Percentiles rank a stretch among this genome's conserved stretches.
Evolutionary conservation across 2,888 invertebrate species (phyloP).

Genomic region (Leptopterna dolabrata): DNA sequence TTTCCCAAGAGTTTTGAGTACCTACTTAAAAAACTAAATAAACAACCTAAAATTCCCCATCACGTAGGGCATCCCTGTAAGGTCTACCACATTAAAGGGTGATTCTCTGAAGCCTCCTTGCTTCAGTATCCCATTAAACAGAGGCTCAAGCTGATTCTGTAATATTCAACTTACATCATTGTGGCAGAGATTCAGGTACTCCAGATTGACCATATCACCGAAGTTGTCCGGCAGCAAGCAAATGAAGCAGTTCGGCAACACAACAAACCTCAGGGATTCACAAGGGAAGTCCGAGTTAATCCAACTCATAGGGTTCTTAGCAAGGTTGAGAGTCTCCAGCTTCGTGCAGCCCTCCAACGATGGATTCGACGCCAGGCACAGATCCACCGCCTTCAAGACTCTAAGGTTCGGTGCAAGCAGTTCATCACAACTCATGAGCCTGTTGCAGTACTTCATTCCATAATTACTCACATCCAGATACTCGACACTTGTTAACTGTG

Average conservation of each 20-base stretch:
- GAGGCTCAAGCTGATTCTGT: no score
- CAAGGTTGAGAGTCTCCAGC: neutral
- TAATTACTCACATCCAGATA: neutral
- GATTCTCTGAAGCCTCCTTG: no score
- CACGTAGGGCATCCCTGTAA: no score
- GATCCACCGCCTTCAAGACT: neutral
- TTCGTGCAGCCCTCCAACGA: neutral
- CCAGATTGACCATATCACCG: neutral
- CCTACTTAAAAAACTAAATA: no score
- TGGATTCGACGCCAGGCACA: neutral
- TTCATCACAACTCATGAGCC: neutral
- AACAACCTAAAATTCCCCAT: no score
- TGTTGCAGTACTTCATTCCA: neutral
- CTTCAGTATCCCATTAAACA: no score
- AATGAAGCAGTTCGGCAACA: neutral
- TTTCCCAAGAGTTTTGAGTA: no score
- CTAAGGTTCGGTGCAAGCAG: neutral
- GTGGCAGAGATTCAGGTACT: neutral
- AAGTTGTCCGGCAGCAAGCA: slow-evolving; percentile 10
- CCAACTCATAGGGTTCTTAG: slow-evolving; percentile 5
- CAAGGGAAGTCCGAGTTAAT: neutral
- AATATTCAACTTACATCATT: slow-evolving; percentile 10
- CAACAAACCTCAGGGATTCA: neutral
- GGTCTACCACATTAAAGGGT: no score
- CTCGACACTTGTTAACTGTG: neutral